These are phyloP conservation scores for Caenorhabditis inopinata DNA, from an alignment of 1,140 invertebrate genomes.

Conservation along the genomic window DNA sequence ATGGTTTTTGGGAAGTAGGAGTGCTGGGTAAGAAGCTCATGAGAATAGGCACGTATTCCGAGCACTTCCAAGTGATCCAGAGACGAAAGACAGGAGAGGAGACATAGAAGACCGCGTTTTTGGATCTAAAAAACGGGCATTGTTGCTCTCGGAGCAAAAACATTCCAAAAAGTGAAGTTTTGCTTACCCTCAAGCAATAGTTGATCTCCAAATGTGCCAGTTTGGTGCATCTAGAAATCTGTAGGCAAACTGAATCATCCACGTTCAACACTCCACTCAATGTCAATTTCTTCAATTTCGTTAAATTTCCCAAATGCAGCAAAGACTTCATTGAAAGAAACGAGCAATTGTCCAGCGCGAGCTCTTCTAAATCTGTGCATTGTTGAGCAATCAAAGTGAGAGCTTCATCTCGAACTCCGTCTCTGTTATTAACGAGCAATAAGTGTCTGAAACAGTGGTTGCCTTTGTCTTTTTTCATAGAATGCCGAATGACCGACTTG, in stretches of 20 bases:
- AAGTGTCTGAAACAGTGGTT: slow-evolving; percentile 11
- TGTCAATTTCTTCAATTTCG: not conserved
- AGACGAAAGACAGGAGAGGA: not conserved
- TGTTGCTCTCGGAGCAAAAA: no score
- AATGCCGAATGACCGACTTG: not conserved
- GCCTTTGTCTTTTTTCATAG: no score
- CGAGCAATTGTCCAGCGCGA: not conserved
- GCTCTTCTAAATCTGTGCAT: not conserved
- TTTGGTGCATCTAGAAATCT: not conserved
- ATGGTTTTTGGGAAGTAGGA: not conserved
- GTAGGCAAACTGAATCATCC: not conserved
- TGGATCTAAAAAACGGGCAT: not conserved
- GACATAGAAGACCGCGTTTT: not conserved
- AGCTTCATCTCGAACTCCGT: not conserved
- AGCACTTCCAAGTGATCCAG: not conserved
- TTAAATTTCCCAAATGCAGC: not conserved
- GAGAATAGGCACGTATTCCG: slow-evolving; percentile 21
- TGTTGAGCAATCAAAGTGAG: not conserved
- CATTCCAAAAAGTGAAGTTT: not conserved
- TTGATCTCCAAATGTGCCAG: not conserved
- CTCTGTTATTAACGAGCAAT: not conserved
- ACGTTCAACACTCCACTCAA: not conserved
- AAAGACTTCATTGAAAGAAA: not conserved
- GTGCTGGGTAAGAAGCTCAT: not conserved
- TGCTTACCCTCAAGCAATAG: not conserved